A percentile compares a stretch with the other conserved stretches of the same genome.
These are phyloP conservation scores for Periophthalmus modestus DNA, from an alignment of 2,113 vertebrate species.

Conservation along the genomic window DNA sequence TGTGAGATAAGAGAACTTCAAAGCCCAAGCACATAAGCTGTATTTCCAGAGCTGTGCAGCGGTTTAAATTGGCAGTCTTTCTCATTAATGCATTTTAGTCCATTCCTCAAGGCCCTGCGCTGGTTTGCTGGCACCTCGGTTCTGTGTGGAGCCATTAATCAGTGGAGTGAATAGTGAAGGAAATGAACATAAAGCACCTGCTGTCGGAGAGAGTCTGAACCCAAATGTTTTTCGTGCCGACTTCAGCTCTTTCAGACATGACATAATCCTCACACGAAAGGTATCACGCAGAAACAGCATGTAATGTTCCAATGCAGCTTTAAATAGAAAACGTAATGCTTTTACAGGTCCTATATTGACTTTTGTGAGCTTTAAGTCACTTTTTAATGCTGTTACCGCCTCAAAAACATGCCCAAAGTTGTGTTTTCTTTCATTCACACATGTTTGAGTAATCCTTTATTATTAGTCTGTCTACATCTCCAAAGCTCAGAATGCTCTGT, in stretches of 20 bases:
- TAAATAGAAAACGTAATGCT: background rate
- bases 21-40: constrained; percentile 7
- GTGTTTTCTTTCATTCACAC: too few relatives aligned
- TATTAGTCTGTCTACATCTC: too few relatives aligned
- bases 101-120: constrained; percentile 33
- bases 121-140: constrained; percentile 37
- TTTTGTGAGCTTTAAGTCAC: too few relatives aligned
- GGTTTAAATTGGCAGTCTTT: constrained; percentile 4
- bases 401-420: too few relatives aligned
- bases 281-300: constrained; percentile 6
- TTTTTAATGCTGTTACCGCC: too few relatives aligned
- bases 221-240: constrained; percentile 33
- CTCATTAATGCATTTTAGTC: constrained; percentile 40
- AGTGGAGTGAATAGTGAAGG: constrained; percentile 63
- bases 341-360: too few relatives aligned
- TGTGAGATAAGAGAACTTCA: constrained; percentile 48
- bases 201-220: constrained; percentile 51
- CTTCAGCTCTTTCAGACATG: constrained; percentile 35
- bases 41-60: background rate
- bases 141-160: constrained; percentile 67
- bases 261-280: background rate
- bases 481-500: too few relatives aligned
- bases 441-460: too few relatives aligned
- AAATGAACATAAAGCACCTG: constrained; percentile 69
- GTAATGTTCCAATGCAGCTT: background rate